A percentile compares a stretch with the other conserved stretches of the same genome.
These are phyloP conservation scores for Azorinus chamasolen DNA, from an alignment of 2,888 invertebrate genomes.

Conservation along the genomic window DNA sequence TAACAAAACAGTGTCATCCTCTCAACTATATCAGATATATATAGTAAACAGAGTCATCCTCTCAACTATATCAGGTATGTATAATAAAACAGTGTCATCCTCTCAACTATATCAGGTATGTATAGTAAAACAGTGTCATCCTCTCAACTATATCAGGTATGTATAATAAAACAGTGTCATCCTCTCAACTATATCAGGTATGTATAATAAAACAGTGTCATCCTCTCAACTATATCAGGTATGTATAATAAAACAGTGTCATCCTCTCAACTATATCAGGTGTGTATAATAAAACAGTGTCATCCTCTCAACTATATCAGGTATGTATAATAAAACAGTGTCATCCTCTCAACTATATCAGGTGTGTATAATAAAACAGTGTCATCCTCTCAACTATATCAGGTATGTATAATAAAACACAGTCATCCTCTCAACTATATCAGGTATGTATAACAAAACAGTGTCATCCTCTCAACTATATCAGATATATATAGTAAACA, in stretches of 20 bases:
- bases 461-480: conserved; percentile 99
- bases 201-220: background rate
- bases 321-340: conserved; percentile 99
- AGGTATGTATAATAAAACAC: conserved; percentile 99
- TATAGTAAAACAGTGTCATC: no score
- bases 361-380: conserved; percentile 72
- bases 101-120: conserved; percentile 95
- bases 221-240: no score
- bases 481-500: conserved; percentile 90
- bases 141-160: no score
- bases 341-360: conserved; percentile 99
- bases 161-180: conserved; percentile 99
- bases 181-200: conserved; percentile 97
- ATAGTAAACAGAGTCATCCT: conserved; percentile 94
- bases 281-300: conserved; percentile 53
- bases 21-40: conserved; percentile 95
- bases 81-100: conserved; percentile 99
- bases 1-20: conserved; percentile 94
- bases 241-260: conserved; percentile 99
- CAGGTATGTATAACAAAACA: conserved; percentile 89
- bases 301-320: no score
- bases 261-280: conserved; percentile 98
- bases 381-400: no score
- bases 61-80: conserved; percentile 95
- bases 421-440: conserved; percentile 99